Percentiles rank a stretch among this genome's conserved stretches.
Evolutionary conservation across 2,797 vertebrate species (phyloP).

Genomic region (Triplophysa bombifrons): DNA sequence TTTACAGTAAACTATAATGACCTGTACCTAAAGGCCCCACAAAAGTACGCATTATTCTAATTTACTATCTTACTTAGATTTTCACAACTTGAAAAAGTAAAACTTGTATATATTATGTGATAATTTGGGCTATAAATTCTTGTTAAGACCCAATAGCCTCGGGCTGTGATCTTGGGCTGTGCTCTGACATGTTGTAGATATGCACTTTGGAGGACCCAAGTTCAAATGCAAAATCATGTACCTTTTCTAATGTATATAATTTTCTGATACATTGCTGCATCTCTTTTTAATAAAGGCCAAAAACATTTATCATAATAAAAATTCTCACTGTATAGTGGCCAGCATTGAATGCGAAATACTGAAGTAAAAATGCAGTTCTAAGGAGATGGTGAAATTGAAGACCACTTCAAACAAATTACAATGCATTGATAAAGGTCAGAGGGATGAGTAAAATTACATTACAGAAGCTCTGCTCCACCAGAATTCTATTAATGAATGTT

Average conservation of each 20-base stretch:
- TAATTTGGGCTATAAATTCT: too few species aligned
- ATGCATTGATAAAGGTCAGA: not conserved
- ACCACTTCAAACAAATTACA: not conserved
- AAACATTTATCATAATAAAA: not conserved
- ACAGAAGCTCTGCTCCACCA: not conserved
- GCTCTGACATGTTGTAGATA: not conserved
- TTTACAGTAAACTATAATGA: too few species aligned
- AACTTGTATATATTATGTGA: too few species aligned
- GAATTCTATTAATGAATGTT: conserved; percentile 6
- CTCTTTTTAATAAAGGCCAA: not conserved
- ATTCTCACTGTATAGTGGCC: not conserved
- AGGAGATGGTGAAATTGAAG: not conserved
- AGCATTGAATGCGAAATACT: not conserved
- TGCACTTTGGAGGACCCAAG: not conserved
- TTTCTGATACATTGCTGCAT: not conserved
- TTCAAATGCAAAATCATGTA: not conserved
- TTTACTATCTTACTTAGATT: too few species aligned
- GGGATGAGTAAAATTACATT: conserved; percentile 1
- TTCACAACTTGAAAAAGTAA: too few species aligned
- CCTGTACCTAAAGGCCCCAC: too few species aligned
- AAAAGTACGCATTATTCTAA: too few species aligned
- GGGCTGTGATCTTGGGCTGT: too few species aligned
- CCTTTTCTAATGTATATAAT: not conserved
- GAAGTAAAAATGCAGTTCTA: not conserved
- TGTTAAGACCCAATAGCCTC: too few species aligned